Evolutionary conservation across 2,797 vertebrate genomes (phyloP), one percentile per base, ranked within the genome.

Genomic region (Chloroceryle inda): DNA sequence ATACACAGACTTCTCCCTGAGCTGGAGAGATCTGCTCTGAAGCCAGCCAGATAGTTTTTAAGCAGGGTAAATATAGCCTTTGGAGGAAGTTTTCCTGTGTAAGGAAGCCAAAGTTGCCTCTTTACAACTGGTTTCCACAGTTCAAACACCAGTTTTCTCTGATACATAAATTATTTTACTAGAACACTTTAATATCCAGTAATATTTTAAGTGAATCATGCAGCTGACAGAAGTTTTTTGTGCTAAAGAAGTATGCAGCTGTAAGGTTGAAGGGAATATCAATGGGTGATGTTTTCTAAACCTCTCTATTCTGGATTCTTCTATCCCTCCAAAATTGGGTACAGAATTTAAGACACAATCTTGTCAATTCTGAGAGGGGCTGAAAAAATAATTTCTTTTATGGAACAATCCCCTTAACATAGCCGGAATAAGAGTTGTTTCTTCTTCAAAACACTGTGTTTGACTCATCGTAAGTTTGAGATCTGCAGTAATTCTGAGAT

Each of bases 141-240:
- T 94, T 95, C 92, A 94, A 94, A 96, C 94, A 90, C 88, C 76
- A 69, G 13, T 93, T 88, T 88, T 96, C 80, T 95, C 88, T 95
- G 88, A 88, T 93, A 86, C 79, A 96, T 95, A 93, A 94, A 96
- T 95, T 95, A 96, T 97, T 95, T 94, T 95, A 96, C 84, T 96
- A 94, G 88, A 96, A 77, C 94, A 93, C 86, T 96, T 96, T 94
- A 96, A 96, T 92, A 94, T 91, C 84, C 86, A 95, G 92, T 81
- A 92, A 96, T 96, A 94, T 96, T 96, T 94, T 80, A 92, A 96
- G 85, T 90, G 92, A 96, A 88, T 92, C 92, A 93, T 86, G 69
- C 82, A 93, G 79, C 85, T 90, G 90, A 96, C 93, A 95, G 95
- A 85, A 94, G 66, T 21, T 79, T 96, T 96, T 90, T 94, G 80